Evolutionary conservation across 2,797 vertebrate species (phyloP).

Genomic region (Gobionotothen gibberifrons): DNA sequence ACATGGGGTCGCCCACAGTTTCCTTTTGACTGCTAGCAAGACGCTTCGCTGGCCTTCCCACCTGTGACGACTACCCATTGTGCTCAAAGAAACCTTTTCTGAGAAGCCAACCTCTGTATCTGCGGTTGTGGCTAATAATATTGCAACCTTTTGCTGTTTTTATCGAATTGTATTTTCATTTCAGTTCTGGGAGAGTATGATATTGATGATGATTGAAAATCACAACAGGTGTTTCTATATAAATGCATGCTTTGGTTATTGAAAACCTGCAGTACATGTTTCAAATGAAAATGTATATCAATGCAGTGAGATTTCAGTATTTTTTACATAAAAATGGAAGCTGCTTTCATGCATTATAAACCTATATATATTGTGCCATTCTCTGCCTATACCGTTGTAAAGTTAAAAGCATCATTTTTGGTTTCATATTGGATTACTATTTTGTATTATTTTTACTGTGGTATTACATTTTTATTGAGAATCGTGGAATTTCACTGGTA

Average conservation of each 20-base stretch:
- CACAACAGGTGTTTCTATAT: background rate
- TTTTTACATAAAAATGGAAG: background rate
- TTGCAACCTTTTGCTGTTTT: background rate
- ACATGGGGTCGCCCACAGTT: background rate
- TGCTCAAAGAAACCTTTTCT: conserved; percentile 10
- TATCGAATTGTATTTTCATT: background rate
- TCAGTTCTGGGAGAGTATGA: background rate
- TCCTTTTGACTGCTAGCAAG: conserved; percentile 12
- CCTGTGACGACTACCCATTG: conserved; percentile 6
- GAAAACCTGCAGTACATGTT: background rate
- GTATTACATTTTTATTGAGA: too few relatives aligned
- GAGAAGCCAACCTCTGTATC: background rate
- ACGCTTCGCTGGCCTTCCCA: conserved; percentile 6
- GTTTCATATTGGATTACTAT: too few relatives aligned
- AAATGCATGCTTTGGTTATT: background rate
- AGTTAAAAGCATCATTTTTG: too few relatives aligned
- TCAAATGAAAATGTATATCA: background rate
- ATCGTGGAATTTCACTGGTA: too few relatives aligned
- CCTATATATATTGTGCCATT: too few relatives aligned
- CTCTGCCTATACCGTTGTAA: too few relatives aligned
- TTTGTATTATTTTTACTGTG: too few relatives aligned
- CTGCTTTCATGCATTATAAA: too few relatives aligned
- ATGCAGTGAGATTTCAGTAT: too few relatives aligned
- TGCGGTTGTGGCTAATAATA: background rate
- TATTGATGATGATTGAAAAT: conserved; percentile 1